Base-by-base conservation (phyloP, 2,888 invertebrate genomes). In the Agrochola lychnidis region DNA sequence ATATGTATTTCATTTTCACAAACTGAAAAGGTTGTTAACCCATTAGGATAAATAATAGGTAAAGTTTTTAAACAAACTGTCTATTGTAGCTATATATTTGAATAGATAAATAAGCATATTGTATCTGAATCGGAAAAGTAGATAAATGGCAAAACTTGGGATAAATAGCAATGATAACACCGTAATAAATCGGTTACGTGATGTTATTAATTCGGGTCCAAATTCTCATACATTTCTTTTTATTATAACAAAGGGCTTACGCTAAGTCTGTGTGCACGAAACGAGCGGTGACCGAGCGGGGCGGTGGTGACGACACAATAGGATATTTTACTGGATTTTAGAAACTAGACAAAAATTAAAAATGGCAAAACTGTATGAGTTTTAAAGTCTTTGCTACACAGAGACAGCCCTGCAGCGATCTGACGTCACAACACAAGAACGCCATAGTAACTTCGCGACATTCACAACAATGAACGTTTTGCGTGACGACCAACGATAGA, bases 101-200 rank as follows among this genome's bases (percentile, higher is more conserved):
- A 64, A 73, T 42, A 69, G 22, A 42, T 61, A 64, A 64, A 70
- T 56, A 42, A 16, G 0, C 25, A 3, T 30, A 63, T 73, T 48
- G 19, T 51, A 51, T 78, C 16, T 56, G 14, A 63, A 70, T 79
- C 36, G 5, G 12, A 53, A 48, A 63, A 63, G 40, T 56, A 73
- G 56, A 70, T 71, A 79, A 81, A 78, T 42, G 40, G 25, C n/a
- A 5, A 61, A 79, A 78, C 61, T 79, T 62, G 22, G 9, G 36
- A 68, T 70, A 63, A 66, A 76, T 76, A 69, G 51, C 51, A 12
- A 82, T 48, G 66, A 64, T 76, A 73, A 70, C 59, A 63, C 45
- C 16, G 16, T 63, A 69, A 78, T 71, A 59, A 80, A 81, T 78
- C 22, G 73, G 69, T 62, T 76, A 81, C 80, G 75, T 73, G 82